A percentile compares a stretch with the other conserved stretches of the same genome.
These are phyloP conservation scores for Lepidurus apus DNA, from an alignment of 1,140 invertebrate species.

Conservation along the genomic window DNA sequence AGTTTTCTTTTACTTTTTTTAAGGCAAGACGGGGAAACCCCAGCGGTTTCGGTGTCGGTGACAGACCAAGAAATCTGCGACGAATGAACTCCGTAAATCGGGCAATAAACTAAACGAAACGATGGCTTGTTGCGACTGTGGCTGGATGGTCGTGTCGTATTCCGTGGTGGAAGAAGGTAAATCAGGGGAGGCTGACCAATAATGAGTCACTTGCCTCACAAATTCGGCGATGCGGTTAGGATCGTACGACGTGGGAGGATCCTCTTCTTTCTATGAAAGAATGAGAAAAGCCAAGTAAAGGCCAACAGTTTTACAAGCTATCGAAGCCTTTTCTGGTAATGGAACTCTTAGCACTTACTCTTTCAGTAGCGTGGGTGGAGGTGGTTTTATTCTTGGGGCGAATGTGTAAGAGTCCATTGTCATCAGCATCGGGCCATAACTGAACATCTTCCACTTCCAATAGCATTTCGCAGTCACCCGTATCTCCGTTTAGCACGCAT, in stretches of 20 bases:
- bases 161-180: not conserved
- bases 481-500: not conserved
- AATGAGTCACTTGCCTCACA: conserved; percentile 14
- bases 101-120: conserved; percentile 16
- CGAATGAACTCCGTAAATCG: conserved; percentile 10
- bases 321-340: too few species aligned
- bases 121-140: not conserved
- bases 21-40: conserved; percentile 13
- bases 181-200: conserved; percentile 3
- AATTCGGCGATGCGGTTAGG: conserved; percentile 9
- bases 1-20: not conserved
- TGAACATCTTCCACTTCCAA: not conserved
- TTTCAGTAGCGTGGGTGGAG: not conserved
- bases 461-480: not conserved
- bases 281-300: not conserved
- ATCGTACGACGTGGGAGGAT: not conserved
- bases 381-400: not conserved
- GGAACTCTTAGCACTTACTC: not conserved
- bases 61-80: not conserved
- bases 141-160: not conserved
- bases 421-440: conserved; percentile 12
- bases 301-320: not conserved
- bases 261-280: not conserved
- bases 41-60: not conserved
- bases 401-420: conserved; percentile 1